Base-by-base conservation (phyloP, 1,140 invertebrate species). In the Galleria mellonella region DNA sequence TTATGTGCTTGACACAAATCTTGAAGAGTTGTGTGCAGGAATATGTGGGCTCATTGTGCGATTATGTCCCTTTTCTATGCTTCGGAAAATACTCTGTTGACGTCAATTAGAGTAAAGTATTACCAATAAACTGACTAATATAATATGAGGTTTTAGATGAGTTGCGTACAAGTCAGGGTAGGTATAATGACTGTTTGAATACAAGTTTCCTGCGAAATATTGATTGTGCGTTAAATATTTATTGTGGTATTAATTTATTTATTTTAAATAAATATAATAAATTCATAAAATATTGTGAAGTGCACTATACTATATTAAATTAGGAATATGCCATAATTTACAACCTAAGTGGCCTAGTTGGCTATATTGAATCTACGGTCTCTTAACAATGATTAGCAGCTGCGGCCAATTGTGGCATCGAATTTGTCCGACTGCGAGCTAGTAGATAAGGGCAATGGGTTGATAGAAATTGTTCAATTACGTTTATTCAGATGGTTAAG, bases 391-490 rank as follows among this genome's bases (percentile, higher is more conserved):
- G 55, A 62, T 59, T 58, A 58, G 57, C 57, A 57, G 51, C 57
- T 55, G 60, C 51, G 62, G 55, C 46, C 68, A 69, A 66, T 66
- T 62, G 63, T 51, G 49, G 44, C 48, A 48, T 52, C 52, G 57
- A 63, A 66, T 61, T 61, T 51, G 64, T 56, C 31, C 43, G 40
- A 51, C 32, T 28, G 39, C 41, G 7, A n/a, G 48, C 17, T 23
- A 64, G 53, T 65, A 65, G 62, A 68, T 73, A 71, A 71, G 70
- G 67, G 67, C 70, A 68, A 68, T 69, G 60, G 67, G 71, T 68
- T 65, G 69, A 70, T 72, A 68, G 70, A 54, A 75, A 81, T 75
- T 75, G 70, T 73, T 66, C 72, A 77, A 76, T 77, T 78, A 70
- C 50, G 57, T 75, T 71, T 75, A 67, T 77, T 73, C 66, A 79